phyloP scores from a whole-genome alignment of 2,797 vertebrate genomes.

The Myiothlypis chrysogaster region DNA sequence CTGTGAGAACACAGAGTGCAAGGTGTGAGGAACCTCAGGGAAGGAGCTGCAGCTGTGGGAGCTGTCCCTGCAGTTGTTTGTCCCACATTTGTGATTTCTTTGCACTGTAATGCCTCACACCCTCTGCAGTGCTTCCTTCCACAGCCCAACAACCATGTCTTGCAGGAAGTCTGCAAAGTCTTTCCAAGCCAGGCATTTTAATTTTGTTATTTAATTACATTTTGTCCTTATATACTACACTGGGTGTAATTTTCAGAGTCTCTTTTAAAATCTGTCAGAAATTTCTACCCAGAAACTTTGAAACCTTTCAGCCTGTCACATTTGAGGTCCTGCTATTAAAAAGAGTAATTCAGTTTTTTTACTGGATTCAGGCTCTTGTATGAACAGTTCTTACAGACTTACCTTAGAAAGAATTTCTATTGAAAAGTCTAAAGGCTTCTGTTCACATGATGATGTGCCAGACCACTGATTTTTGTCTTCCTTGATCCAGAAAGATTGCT shows the following conservation, averaged over 20 bases:
- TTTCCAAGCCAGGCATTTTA: not conserved
- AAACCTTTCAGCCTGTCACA: not conserved
- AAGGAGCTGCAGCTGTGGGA: not conserved
- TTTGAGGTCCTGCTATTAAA: not conserved
- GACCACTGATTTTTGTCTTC: not conserved
- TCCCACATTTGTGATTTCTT: not conserved
- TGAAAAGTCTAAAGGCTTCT: not conserved
- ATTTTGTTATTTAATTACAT: not conserved
- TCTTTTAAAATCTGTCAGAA: not conserved
- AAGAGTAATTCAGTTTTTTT: not conserved
- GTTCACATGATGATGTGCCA: not conserved
- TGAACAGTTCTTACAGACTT: not conserved
- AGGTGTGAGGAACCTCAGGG: not conserved
- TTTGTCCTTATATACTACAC: not conserved
- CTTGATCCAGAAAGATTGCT: not conserved
- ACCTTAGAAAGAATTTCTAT: not conserved
- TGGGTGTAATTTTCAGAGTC: not conserved
- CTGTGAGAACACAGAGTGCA: not conserved
- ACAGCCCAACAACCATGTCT: not conserved
- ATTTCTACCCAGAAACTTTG: not conserved
- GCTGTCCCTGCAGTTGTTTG: rapidly evolving
- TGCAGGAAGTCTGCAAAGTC: not conserved
- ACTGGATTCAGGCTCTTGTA: not conserved
- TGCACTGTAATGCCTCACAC: not conserved
- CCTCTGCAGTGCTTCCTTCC: not conserved